A percentile compares a stretch with the other conserved stretches of the same genome.
phyloP scores from a whole-genome alignment of 2,888 invertebrate species.

The Abscondita cerata region DNA sequence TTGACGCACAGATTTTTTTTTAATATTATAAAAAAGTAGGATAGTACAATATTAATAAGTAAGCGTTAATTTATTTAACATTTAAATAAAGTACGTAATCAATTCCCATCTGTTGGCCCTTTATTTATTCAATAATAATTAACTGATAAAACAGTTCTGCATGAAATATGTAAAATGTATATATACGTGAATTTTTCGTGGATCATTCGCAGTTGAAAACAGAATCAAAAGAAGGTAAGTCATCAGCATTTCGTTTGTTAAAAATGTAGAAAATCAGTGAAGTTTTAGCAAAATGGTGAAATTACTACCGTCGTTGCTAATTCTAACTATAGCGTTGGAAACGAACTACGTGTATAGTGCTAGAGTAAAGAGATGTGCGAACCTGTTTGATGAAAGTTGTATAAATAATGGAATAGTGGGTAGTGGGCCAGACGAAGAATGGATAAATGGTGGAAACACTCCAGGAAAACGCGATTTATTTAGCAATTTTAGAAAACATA shows the following conservation, averaged over 20 bases:
- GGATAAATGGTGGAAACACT: background rate
- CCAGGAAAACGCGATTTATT: background rate
- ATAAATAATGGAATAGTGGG: slow-evolving; percentile 59
- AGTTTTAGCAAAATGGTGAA: background rate
- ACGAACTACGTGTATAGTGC: background rate
- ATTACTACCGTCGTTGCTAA: background rate
- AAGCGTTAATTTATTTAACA: background rate
- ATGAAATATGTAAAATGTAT: too few relatives aligned
- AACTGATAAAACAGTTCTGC: too few relatives aligned
- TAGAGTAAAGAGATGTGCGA: slow-evolving; percentile 44
- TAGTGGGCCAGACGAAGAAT: slow-evolving; percentile 48
- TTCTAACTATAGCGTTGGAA: background rate
- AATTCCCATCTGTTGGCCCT: background rate
- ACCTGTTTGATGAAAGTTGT: slow-evolving; percentile 63
- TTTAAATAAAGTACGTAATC: too few relatives aligned
- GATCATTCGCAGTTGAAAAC: too few relatives aligned
- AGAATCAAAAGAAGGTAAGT: too few relatives aligned
- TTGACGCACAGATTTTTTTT: too few relatives aligned
- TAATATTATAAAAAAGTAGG: too few relatives aligned
- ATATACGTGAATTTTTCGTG: too few relatives aligned
- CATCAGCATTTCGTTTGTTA: too few relatives aligned
- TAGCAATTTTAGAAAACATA: background rate
- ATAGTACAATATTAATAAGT: background rate
- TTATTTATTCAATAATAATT: slow-evolving; percentile 11
- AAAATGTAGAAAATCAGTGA: too few relatives aligned